Evolutionary conservation across 2,113 vertebrate species (phyloP).

Genomic region (Perca schrenkii): DNA sequence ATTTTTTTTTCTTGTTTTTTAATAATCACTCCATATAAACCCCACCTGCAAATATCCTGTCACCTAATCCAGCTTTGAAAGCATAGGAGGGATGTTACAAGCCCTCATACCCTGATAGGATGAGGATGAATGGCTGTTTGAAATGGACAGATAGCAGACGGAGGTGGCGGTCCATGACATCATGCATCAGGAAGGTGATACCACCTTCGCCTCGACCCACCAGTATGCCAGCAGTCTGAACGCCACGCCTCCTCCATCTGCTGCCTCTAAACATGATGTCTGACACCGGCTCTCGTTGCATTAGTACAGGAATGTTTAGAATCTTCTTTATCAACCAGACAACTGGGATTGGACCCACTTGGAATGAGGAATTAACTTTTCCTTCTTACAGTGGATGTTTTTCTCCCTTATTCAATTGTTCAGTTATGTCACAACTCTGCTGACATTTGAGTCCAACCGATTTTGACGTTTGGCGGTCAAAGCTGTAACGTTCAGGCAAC

Average conservation of each 20-base stretch:
- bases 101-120: slow-evolving; percentile 67
- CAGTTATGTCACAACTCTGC: not conserved
- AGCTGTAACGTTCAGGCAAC: not conserved
- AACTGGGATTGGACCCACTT: not conserved
- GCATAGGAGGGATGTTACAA: slow-evolving; percentile 54
- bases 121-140: slow-evolving; percentile 32
- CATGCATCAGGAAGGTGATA: slow-evolving; percentile 62
- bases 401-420: not conserved
- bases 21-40: not conserved
- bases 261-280: slow-evolving; percentile 61
- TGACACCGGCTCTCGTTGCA: not conserved
- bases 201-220: slow-evolving; percentile 41
- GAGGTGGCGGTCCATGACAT: slow-evolving; percentile 62
- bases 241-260: slow-evolving; percentile 45
- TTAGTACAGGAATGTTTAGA: slow-evolving; percentile 21
- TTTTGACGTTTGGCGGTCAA: not conserved
- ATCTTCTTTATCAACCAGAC: slow-evolving; percentile 20
- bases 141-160: slow-evolving; percentile 34
- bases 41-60: not conserved
- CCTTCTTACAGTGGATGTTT: not conserved
- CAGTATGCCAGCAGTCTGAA: slow-evolving; percentile 33
- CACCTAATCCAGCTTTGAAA: slow-evolving; percentile 38
- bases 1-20: not conserved
- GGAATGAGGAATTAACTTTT: not conserved
- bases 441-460: not conserved